Evolutionary conservation across 2,113 vertebrate species (phyloP).

Genomic region (Turnix velox): DNA sequence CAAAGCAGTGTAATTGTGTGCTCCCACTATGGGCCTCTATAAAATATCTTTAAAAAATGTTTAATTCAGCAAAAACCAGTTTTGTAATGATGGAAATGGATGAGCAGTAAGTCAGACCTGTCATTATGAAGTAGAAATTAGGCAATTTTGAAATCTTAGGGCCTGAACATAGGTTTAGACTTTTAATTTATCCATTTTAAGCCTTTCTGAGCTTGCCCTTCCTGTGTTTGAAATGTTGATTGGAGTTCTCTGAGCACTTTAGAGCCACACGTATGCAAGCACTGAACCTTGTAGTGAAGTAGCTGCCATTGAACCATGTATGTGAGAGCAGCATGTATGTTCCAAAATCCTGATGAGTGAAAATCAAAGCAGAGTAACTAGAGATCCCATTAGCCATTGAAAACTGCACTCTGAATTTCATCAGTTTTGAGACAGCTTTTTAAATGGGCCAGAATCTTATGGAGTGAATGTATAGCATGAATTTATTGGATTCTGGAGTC

Average conservation of each 20-base stretch:
- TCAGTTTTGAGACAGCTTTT: background rate
- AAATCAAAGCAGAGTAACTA: background rate
- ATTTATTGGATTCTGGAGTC: background rate
- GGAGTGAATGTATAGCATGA: accelerated
- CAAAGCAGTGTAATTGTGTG: background rate
- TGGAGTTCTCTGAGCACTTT: background rate
- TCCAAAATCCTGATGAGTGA: background rate
- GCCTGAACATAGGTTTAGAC: background rate
- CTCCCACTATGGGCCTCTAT: background rate
- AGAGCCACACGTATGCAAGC: background rate
- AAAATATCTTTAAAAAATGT: background rate
- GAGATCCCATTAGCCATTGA: background rate
- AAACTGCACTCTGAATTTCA: background rate
- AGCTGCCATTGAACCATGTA: background rate
- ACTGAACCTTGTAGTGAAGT: background rate
- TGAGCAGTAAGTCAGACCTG: background rate
- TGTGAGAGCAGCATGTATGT: background rate
- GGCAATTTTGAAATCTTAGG: background rate
- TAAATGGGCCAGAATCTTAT: background rate
- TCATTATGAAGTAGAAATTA: background rate
- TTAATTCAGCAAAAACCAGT: background rate
- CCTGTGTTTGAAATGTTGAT: background rate
- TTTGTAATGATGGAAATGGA: background rate
- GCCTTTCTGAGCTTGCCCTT: background rate
- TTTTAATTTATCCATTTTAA: background rate